Conservation (phyloP, 2,113 vertebrate genomes). For the Piaya cayana region DNA sequence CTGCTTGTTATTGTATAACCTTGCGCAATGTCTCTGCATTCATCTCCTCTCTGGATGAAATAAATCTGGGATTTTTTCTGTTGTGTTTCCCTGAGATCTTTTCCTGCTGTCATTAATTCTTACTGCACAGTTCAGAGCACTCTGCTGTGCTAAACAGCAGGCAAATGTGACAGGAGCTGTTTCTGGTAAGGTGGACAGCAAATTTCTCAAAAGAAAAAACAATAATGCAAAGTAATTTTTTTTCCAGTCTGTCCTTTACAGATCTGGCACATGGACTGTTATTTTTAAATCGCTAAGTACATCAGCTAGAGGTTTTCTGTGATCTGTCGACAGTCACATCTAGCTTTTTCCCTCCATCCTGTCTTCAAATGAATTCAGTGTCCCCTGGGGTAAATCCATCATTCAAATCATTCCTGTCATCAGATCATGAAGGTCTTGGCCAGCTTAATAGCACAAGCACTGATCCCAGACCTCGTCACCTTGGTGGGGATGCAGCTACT, state of each 20-base stretch:
- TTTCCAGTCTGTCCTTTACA: neutral
- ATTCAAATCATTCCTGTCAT: conserved; percentile 31
- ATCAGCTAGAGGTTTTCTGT: neutral
- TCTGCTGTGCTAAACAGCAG: conserved; percentile 11
- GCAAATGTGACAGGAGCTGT: neutral
- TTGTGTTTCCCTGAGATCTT: neutral
- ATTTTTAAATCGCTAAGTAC: conserved; percentile 1
- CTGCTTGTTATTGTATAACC: neutral
- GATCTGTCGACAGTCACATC: neutral
- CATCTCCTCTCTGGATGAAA: neutral
- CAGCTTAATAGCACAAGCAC: neutral
- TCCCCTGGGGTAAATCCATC: neutral
- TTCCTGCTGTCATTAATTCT: conserved; percentile 18
- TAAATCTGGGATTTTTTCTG: neutral
- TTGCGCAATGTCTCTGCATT: neutral
- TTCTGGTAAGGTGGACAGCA: neutral
- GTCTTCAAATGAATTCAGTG: neutral
- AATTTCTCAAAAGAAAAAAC: conserved; percentile 7
- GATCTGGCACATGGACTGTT: neutral
- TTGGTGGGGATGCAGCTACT: neutral
- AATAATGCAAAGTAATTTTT: neutral
- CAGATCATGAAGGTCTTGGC: neutral
- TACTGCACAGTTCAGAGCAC: neutral
- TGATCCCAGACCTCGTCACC: neutral
- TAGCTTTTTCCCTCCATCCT: neutral